A percentile compares a stretch with the other conserved stretches of the same genome.
Conservation (phyloP, 2,113 vertebrate genomes). For the Equus quagga region DNA sequence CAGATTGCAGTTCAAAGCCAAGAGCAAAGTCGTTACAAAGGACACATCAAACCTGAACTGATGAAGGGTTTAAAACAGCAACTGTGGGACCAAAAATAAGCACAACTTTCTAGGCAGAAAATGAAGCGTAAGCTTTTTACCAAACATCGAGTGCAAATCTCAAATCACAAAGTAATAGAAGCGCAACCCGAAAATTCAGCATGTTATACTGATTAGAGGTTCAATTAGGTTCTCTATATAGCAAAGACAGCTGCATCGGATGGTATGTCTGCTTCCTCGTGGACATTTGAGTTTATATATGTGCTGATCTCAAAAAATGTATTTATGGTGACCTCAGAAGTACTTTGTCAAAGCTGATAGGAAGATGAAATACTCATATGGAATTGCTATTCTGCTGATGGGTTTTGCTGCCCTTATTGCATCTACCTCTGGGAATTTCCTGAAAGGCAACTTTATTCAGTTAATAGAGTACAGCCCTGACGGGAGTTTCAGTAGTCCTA, state of each 20-base stretch:
- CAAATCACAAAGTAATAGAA: slow-evolving; percentile 71
- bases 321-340: slow-evolving; percentile 71
- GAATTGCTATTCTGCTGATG: neutral
- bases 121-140: slow-evolving; percentile 61
- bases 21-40: slow-evolving; percentile 20
- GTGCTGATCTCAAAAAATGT: slow-evolving; percentile 71
- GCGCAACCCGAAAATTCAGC: slow-evolving; percentile 67
- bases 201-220: slow-evolving; percentile 45
- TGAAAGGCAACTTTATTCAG: neutral
- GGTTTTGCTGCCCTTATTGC: neutral
- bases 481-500: neutral
- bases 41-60: neutral
- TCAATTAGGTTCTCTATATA: slow-evolving; percentile 76
- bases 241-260: slow-evolving; percentile 83
- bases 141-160: slow-evolving; percentile 62
- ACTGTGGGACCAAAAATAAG: slow-evolving; percentile 1
- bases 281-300: slow-evolving; percentile 80
- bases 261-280: slow-evolving; percentile 21
- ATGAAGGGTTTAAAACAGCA: slow-evolving; percentile 21
- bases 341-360: slow-evolving; percentile 60
- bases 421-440: neutral
- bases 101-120: slow-evolving; percentile 64
- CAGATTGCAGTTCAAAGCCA: slow-evolving; percentile 39
- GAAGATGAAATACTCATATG: slow-evolving; percentile 59
- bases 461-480: neutral